Evolutionary conservation across 2,797 vertebrate species (phyloP).

Genomic region (Margarornis squamiger): DNA sequence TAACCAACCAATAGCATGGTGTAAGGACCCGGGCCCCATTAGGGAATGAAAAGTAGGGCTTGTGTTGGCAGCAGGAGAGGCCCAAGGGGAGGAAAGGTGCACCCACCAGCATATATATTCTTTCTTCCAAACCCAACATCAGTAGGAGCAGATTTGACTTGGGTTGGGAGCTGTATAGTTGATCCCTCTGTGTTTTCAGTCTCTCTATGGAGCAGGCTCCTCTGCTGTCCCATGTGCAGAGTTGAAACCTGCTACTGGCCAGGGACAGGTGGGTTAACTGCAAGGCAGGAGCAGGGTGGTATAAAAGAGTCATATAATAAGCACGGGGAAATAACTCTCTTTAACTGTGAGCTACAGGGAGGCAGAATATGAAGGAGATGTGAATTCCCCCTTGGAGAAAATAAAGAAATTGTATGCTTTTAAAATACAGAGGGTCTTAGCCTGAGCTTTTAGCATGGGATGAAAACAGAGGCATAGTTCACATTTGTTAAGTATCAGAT

Average conservation of each 20-base stretch:
- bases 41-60: neutral
- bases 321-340: neutral
- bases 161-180: neutral
- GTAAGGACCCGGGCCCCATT: neutral
- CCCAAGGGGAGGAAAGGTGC: neutral
- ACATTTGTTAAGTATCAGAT: constrained; percentile 23
- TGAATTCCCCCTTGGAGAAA: neutral
- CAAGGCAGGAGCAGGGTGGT: neutral
- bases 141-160: neutral
- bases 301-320: neutral
- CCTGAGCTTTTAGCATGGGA: neutral
- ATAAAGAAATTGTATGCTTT: neutral
- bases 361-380: neutral
- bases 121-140: neutral
- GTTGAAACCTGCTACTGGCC: neutral
- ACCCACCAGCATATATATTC: neutral
- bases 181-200: neutral
- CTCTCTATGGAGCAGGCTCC: neutral
- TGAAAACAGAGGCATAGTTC: constrained; percentile 23
- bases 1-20: no score
- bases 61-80: neutral
- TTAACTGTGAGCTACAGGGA: neutral
- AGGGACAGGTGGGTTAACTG: neutral
- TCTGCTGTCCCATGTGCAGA: neutral
- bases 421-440: neutral